Evolutionary conservation across 2,113 vertebrate genomes (phyloP), one percentile per base, ranked within the genome.

Genomic region (Bubalus kerabau): DNA sequence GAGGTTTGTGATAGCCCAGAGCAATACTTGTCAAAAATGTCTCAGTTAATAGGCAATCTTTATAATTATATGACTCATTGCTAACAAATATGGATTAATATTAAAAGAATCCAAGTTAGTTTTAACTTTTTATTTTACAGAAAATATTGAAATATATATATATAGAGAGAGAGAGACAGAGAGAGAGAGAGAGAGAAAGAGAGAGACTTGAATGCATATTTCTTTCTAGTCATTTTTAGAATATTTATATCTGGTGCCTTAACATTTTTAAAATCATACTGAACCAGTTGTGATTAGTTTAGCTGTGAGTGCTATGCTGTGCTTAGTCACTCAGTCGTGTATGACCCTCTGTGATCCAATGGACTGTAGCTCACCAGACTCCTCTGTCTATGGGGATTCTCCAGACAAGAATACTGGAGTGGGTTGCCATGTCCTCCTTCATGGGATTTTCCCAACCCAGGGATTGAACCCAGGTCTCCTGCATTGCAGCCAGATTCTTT

Each of bases 1-100:
- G n/a, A n/a, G 5, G 7, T 50, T 80, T 85, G 8, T 60, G 74
- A 52, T 60, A 97, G 50, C 48, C 56, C 54, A 86, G 14, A 91
- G 54, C 52, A 95, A 93, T 78, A 78, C n/a, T 43, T 96, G 82
- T 95, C 76, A 96, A 88, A 97, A 91, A 24, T 8, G 0, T 93
- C 36, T 95, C 52, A 91, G 30, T 81, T 87, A 87, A n/a, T 86
- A 67, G 3, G 86, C 3, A 90, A 5, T 67, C 91, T 93, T 93
- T 46, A 91, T 48, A 17, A 17, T 67, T 13, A 12, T 67, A 28
- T 52, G 3, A 83, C 6, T 83, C 60, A 90, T 40, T 71, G 3
- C 7, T 76, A 64, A 48, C 8, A 64, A 15, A 28, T 40, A 50
- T 52, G 32, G 88, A 56, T 96, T 56, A 56, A 1, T 76, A 82